A percentile compares a stretch with the other conserved stretches of the same genome.
Evolutionary conservation across 1,140 invertebrate genomes (phyloP).

Genomic region (Heliothis subflexa): DNA sequence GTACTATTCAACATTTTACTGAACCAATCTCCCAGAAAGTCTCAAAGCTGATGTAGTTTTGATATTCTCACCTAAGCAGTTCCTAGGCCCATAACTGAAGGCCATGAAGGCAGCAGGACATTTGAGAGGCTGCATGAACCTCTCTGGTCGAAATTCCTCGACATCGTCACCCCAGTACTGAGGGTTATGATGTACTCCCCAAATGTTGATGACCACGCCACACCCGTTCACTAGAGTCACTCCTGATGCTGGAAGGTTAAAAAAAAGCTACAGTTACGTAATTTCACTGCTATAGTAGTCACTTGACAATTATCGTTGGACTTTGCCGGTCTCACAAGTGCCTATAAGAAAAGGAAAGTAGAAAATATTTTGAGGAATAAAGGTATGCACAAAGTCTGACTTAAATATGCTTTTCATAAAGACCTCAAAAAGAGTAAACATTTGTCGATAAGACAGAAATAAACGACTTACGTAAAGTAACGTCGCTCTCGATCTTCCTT

Average conservation of each 20-base stretch:
- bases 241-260: conserved; percentile 51
- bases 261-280: background rate
- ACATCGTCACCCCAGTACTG: conserved; percentile 87
- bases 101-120: conserved; percentile 85
- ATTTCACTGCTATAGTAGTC: too few relatives aligned
- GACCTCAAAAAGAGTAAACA: background rate
- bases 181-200: conserved; percentile 80
- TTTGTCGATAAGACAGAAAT: background rate
- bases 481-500: conserved; percentile 33
- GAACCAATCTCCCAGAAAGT: too few relatives aligned
- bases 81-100: conserved; percentile 87
- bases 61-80: conserved; percentile 83
- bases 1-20: too few relatives aligned
- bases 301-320: too few relatives aligned
- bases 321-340: too few relatives aligned
- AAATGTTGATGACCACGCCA: conserved; percentile 55
- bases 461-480: conserved; percentile 41
- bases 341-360: too few relatives aligned
- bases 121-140: conserved; percentile 86
- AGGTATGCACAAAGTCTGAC: background rate
- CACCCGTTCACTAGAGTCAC: conserved; percentile 52
- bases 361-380: too few relatives aligned
- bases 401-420: conserved; percentile 62
- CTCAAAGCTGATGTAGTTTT: too few relatives aligned
- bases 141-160: conserved; percentile 88